Conservation (phyloP, 2,888 invertebrate genomes). For the Micropterix aruncella region DNA sequence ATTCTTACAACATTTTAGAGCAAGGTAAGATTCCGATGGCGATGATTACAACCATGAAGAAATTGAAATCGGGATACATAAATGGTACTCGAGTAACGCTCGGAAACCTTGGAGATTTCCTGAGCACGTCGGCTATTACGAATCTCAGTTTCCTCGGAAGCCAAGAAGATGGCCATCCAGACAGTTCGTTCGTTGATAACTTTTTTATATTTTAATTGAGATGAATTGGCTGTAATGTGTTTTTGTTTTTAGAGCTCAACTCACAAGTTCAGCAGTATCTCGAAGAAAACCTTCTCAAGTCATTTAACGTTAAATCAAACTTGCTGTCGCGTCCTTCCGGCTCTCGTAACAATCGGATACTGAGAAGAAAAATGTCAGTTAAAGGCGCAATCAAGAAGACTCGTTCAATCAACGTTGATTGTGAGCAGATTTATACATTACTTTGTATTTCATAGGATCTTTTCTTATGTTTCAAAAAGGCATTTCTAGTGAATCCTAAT, state of each 20-base stretch:
- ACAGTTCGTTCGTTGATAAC: slow-evolving; percentile 48
- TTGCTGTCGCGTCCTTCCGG: slow-evolving; percentile 44
- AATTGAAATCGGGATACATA: slow-evolving; percentile 95
- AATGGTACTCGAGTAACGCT: slow-evolving; percentile 96
- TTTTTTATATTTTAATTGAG: slow-evolving; percentile 7
- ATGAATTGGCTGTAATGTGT: too few relatives aligned
- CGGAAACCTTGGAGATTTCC: slow-evolving; percentile 88
- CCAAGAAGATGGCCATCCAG: slow-evolving; percentile 84
- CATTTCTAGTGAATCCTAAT: too few relatives aligned
- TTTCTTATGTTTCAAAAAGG: too few relatives aligned
- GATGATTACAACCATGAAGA: slow-evolving; percentile 96
- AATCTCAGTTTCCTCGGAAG: slow-evolving; percentile 92
- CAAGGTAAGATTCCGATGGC: slow-evolving; percentile 85
- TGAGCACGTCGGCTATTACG: slow-evolving; percentile 95
- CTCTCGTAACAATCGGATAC: slow-evolving; percentile 32
- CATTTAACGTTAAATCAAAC: slow-evolving; percentile 58
- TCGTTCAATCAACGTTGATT: slow-evolving; percentile 81
- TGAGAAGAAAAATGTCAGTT: slow-evolving; percentile 71
- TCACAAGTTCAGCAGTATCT: slow-evolving; percentile 77
- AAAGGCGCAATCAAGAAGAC: slow-evolving; percentile 90
- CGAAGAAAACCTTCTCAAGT: slow-evolving; percentile 72
- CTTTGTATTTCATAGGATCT: too few relatives aligned
- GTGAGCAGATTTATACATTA: too few relatives aligned
- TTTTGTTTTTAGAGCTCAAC: slow-evolving; percentile 47
- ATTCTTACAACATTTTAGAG: slow-evolving; percentile 62